Conservation (phyloP, 2,113 vertebrate species). For the Elgaria multicarinata region DNA sequence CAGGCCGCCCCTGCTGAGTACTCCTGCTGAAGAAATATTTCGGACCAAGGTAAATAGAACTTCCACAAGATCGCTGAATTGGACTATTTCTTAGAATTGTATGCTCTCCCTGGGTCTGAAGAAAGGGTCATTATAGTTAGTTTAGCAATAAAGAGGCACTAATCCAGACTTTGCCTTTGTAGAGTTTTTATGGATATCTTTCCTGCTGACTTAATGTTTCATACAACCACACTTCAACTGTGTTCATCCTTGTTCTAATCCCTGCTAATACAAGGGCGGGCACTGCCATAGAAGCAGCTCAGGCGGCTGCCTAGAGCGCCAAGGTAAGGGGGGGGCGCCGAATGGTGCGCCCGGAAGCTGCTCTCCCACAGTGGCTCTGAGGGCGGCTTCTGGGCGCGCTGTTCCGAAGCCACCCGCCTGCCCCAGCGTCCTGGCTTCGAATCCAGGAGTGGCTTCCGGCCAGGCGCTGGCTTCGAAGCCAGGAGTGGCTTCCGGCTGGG, state of each 20-base stretch:
- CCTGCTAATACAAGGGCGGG: neutral
- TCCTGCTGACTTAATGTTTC: neutral
- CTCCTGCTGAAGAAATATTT: neutral
- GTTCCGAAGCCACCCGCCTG: too few relatives aligned
- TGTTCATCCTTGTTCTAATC: neutral
- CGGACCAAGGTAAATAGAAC: neutral
- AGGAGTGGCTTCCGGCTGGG: too few relatives aligned
- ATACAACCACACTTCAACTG: neutral
- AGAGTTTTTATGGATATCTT: neutral
- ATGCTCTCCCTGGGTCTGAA: neutral
- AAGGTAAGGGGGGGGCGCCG: too few relatives aligned
- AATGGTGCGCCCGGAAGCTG: too few relatives aligned
- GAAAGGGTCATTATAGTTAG: neutral
- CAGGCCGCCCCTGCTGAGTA: neutral
- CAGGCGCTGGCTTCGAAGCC: too few relatives aligned
- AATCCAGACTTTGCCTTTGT: neutral
- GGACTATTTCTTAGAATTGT: neutral
- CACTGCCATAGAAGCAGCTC: too few relatives aligned
- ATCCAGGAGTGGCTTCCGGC: too few relatives aligned
- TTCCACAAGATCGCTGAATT: neutral
- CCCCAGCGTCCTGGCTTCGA: too few relatives aligned
- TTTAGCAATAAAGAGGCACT: neutral
- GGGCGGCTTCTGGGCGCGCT: too few relatives aligned
- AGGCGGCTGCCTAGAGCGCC: too few relatives aligned
- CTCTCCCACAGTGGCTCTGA: too few relatives aligned